phyloP scores from a whole-genome alignment of 1,140 invertebrate genomes.

The Ceratitis capitata region DNA sequence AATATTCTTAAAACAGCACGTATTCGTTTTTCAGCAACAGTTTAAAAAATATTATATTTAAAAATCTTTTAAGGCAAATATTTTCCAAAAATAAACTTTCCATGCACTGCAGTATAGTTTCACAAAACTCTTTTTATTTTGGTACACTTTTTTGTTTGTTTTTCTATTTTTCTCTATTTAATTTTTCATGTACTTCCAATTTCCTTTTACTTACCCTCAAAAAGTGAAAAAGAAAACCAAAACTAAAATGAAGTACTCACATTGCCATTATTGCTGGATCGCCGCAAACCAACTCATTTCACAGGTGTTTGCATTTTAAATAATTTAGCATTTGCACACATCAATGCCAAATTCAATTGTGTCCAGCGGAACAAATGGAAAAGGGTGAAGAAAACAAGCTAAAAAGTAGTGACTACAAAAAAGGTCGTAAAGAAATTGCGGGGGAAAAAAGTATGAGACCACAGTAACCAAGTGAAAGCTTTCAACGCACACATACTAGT shows the following conservation, averaged over 20 bases:
- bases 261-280: not conserved
- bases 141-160: too few relatives aligned
- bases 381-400: not conserved
- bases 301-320: constrained; percentile 37
- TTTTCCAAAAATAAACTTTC: too few relatives aligned
- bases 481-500: not conserved
- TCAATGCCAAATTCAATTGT: constrained; percentile 37
- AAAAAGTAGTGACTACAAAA: not conserved
- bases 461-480: not conserved
- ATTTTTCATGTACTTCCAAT: not conserved
- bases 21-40: too few relatives aligned
- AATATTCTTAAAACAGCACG: too few relatives aligned
- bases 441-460: not conserved
- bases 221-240: too few relatives aligned
- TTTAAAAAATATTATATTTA: too few relatives aligned
- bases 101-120: too few relatives aligned
- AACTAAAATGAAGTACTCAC: not conserved
- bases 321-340: constrained; percentile 24
- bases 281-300: constrained; percentile 22
- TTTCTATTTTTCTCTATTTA: not conserved
- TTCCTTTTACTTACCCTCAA: not conserved
- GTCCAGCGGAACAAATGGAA: not conserved
- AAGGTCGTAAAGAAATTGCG: not conserved
- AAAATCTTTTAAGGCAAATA: too few relatives aligned
- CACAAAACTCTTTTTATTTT: too few relatives aligned